Evolutionary conservation across 2,888 invertebrate species (phyloP).

Genomic region (Apeira syringaria): DNA sequence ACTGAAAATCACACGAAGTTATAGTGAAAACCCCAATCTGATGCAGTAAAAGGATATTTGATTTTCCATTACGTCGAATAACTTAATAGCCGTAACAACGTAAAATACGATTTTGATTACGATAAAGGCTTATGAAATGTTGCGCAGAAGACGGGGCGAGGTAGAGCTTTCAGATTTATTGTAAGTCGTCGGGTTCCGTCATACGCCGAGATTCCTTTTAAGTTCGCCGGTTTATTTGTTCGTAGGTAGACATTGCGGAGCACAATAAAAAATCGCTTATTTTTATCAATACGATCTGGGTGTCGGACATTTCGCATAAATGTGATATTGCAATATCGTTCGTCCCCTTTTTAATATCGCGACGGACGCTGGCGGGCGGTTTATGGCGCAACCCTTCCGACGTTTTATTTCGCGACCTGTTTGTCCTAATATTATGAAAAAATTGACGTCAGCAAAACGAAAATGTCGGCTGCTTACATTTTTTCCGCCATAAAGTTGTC

Average conservation of each 20-base stretch:
- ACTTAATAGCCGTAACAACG: constrained; percentile 59
- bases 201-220: constrained; percentile 27
- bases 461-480: constrained; percentile 57
- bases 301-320: constrained; percentile 83
- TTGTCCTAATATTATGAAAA: constrained; percentile 82
- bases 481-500: constrained; percentile 40
- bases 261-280: constrained; percentile 82
- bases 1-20: constrained; percentile 23
- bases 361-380: constrained; percentile 79
- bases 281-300: constrained; percentile 83
- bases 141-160: constrained; percentile 32
- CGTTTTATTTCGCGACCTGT: constrained; percentile 81
- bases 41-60: constrained; percentile 42
- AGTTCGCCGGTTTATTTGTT: constrained; percentile 28
- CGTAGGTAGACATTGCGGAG: constrained; percentile 50
- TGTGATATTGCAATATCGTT: constrained; percentile 83
- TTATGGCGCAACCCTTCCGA: constrained; percentile 82
- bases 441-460: constrained; percentile 78
- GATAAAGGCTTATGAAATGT: constrained; percentile 49
- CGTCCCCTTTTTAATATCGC: constrained; percentile 83
- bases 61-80: constrained; percentile 62
- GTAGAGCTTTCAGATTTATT: constrained; percentile 27
- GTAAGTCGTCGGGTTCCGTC: constrained; percentile 31
- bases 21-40: constrained; percentile 30
- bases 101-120: constrained; percentile 67